Evolutionary conservation across 2,888 invertebrate genomes (phyloP), one percentile per base, ranked within the genome.

Genomic region (Masnerella sp.): DNA sequence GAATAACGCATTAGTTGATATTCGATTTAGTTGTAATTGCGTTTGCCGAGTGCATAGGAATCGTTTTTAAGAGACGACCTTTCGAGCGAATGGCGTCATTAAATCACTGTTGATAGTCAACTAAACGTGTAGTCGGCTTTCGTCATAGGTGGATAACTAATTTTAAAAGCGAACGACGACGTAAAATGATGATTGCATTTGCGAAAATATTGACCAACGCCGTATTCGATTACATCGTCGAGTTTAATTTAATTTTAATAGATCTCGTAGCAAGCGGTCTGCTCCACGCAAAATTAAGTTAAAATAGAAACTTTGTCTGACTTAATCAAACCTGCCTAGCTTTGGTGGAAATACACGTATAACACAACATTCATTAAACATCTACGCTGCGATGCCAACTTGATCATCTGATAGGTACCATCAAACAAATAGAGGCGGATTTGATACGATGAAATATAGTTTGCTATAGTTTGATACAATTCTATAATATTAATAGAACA

Each of bases 161-260:
- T 40, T 61, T 49, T 49, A 18, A 40, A 40, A 47, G 49, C 30
- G 5, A 36, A 47, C 38, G 32, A 18, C 20, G 9, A 14, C 38
- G 36, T 40, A 49, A 49, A 49, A 61, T 47, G 30, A 59, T 64
- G 25, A 54, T 43, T 40, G 7, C 28, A 22, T 17, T 45, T 4
- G 32, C 9, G 22, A 20, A 45, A 54, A 54, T 18, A 36, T 20
- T 28, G 14, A 9, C 15, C 12, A 4, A 11, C 8, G 14, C 30
- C 34, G 17, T 51, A 54, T 54, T 65, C 28, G 17, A 54, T 51
- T 51, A 54, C 54, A 36, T 8, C 25, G 47, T 54, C 47, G 45
- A 15, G 45, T 54, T 54, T 65, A 67, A 67, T 67, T 56, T 47
- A 67, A 54, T 67, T 67, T 49, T 49, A 67, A 58, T 56, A 67